Evolutionary conservation across 1,140 invertebrate genomes (phyloP), one percentile per base, ranked within the genome.

Genomic region (Drosophila eugracilis): DNA sequence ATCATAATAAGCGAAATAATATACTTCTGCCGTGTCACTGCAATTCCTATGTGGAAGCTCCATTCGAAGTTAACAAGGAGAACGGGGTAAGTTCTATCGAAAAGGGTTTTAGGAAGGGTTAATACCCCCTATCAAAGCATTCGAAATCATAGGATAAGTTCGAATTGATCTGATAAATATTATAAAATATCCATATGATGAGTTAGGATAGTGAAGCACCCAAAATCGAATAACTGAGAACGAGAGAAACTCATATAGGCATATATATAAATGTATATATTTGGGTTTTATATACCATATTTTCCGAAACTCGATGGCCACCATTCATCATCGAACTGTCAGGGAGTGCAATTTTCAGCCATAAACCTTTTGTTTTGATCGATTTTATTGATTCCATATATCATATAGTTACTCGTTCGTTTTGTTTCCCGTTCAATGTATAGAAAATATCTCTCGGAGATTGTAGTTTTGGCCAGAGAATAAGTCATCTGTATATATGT

Each of bases 71-170:
- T 39, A 58, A 59, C 44, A 59, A 47, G 53, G 72, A 83, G 37
- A 80, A 75, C 62, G 75, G 88, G 72, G 89, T 90, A 60, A 89
- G 89, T 79, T 9, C 6, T 2, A 30, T 30, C 3, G 9, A 12
- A 30, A 4, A 30, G 9, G n/a, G n/a, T n/a, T n/a, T n/a, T n/a
- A n/a, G n/a, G n/a, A n/a, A n/a, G n/a, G n/a, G n/a, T n/a, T n/a
- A n/a, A n/a, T n/a, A n/a, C n/a, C n/a, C n/a, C n/a, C n/a, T n/a
- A n/a, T n/a, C n/a, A n/a, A n/a, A n/a, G n/a, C n/a, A n/a, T n/a
- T n/a, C n/a, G n/a, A n/a, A n/a, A 28, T 28, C 26, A 28, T 1
- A 28, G 26, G 5, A 28, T 28, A 9, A 1, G 26, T 28, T 28
- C 7, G 5, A 36, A 15, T 0, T 5, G 5, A 15, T 14, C 21